Conservation (phyloP, 2,113 vertebrate genomes). For the Pygoscelis adeliae region DNA sequence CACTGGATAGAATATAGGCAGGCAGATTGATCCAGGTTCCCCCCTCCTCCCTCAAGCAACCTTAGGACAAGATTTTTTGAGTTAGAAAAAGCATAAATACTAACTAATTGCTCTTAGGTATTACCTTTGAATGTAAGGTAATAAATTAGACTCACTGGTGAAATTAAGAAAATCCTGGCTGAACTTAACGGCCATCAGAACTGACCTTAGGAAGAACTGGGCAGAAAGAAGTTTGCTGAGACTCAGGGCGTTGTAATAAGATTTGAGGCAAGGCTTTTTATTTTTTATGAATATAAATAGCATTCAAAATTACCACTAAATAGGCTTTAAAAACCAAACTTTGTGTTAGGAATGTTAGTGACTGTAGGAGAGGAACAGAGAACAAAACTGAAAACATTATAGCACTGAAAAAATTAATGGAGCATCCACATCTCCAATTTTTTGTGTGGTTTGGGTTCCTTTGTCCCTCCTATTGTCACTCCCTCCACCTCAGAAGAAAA, state of each 20-base stretch:
- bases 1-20: neutral
- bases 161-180: neutral
- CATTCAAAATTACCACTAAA: slow-evolving; percentile 6
- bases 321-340: slow-evolving; percentile 1
- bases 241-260: neutral
- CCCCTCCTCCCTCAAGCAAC: neutral
- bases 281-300: neutral
- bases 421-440: neutral
- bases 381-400: neutral
- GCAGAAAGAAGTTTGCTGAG: neutral
- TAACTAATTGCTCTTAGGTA: neutral
- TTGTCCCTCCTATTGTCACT: neutral
- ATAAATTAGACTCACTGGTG: neutral
- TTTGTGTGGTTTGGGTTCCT: neutral
- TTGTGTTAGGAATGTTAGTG: neutral
- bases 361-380: neutral
- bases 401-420: neutral
- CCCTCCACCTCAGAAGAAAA: neutral
- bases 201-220: neutral
- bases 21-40: neutral
- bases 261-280: neutral
- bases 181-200: neutral
- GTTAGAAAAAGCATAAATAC: neutral
- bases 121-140: neutral
- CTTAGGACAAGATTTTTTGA: neutral